Evolutionary conservation across 2,113 vertebrate genomes (phyloP).

Genomic region (Anoura caudifer): DNA sequence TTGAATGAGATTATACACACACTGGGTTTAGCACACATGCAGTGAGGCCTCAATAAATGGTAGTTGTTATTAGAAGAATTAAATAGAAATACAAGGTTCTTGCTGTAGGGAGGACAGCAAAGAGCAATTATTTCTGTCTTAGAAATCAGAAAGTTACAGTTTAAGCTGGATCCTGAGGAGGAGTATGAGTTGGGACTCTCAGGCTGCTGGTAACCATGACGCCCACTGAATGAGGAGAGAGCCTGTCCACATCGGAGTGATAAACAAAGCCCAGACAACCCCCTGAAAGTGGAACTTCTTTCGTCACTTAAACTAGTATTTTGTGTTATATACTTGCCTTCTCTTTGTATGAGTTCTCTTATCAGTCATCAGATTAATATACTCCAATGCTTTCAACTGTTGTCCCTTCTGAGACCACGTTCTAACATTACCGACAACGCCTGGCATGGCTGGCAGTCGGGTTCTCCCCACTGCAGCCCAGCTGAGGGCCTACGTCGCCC

Average conservation of each 20-base stretch:
- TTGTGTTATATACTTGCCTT: neutral
- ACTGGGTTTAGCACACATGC: neutral
- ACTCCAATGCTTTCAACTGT: neutral
- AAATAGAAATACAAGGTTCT: neutral
- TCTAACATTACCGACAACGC: neutral
- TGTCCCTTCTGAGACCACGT: neutral
- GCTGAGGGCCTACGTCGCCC: neutral
- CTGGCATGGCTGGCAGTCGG: neutral
- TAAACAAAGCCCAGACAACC: neutral
- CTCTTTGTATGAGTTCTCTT: neutral
- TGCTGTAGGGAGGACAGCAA: neutral
- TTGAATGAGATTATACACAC: neutral
- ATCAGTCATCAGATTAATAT: neutral
- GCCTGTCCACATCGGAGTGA: neutral
- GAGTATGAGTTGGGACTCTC: neutral
- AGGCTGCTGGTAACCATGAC: neutral
- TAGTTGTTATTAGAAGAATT: neutral
- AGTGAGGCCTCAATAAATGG: neutral
- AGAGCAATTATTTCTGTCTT: neutral
- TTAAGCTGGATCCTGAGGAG: neutral
- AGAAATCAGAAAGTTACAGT: neutral
- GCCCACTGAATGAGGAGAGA: neutral
- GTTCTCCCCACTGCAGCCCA: neutral
- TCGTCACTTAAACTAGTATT: neutral
- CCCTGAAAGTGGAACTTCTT: neutral